Evolutionary conservation across 2,797 vertebrate species (phyloP).

Genomic region (Anguilla megastoma): DNA sequence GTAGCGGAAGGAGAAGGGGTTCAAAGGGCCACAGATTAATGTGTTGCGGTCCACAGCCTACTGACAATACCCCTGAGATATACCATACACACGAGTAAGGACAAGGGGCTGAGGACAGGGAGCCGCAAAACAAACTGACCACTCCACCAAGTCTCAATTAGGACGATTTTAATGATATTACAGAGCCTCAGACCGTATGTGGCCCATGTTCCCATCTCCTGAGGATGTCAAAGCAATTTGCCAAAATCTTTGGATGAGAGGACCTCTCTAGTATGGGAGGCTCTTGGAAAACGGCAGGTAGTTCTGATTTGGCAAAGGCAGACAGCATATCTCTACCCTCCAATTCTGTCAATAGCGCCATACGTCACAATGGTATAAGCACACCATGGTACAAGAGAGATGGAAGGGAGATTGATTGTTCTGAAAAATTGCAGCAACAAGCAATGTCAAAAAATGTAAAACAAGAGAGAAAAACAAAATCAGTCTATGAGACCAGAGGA

Average conservation of each 20-base stretch:
- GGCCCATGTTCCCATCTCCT: constrained; percentile 65
- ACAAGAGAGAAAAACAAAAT: not conserved
- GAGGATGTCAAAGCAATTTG: constrained; percentile 79
- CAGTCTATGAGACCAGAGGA: not conserved
- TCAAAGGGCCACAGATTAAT: not conserved
- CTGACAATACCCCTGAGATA: not conserved
- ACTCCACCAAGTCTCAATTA: constrained; percentile 63
- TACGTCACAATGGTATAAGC: not conserved
- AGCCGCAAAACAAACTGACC: constrained; percentile 51
- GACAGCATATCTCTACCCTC: constrained; percentile 76
- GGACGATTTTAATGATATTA: constrained; percentile 74
- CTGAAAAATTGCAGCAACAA: not conserved
- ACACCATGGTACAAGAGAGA: constrained; percentile 2
- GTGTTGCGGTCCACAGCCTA: not conserved
- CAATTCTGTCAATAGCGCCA: constrained; percentile 52
- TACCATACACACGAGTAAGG: constrained; percentile 14
- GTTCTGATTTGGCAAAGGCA: constrained; percentile 66
- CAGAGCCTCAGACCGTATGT: constrained; percentile 75
- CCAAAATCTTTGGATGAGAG: constrained; percentile 62
- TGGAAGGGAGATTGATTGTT: not conserved
- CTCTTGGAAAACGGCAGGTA: not conserved
- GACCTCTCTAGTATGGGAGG: constrained; percentile 38
- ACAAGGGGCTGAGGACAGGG: constrained; percentile 46
- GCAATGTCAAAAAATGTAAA: not conserved
- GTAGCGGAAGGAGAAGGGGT: not conserved